Evolutionary conservation across 64 coral and sea anemone genomes (phyloP), one percentile per base, ranked within the genome.

Genomic region (Montipora efflorescens): DNA sequence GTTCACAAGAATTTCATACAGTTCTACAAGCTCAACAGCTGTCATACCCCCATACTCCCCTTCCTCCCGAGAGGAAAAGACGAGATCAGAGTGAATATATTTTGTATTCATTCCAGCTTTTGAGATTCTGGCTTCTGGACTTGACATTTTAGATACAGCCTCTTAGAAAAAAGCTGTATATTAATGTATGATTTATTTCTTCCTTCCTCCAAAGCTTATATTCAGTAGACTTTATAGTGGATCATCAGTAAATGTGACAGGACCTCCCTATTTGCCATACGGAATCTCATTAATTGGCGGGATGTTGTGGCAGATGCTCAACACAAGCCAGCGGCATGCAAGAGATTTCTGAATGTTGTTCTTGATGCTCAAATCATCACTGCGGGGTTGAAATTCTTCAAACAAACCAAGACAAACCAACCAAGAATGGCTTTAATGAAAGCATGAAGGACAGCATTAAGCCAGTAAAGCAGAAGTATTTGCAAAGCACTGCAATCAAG

Each of bases 181-280:
- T 57, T 57, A 57, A 57, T 57, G 53, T 11, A 57, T 57, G 53
- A 57, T 6, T 4, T 57, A 57, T 57, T 57, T 70, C 67, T 25
- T 59, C 19, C 58, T n/a, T 82, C 15, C 25, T 83, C 21, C 58
- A 25, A 18, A 83, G 80, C 7, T 83, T 20, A 61, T 83, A 48
- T 83, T 83, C 59, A 19, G 25, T 22, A 14, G 80, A 48, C 66
- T 61, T 18, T 62, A 83, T 20, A 83, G 80, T 62, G 53, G 80
- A n/a, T 83, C 51, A 59, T 64, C 80, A 58, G 80, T 57, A 23
- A 23, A 36, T 83, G 52, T 83, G 55, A 83, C 80, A 83, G 43
- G 14, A 83, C 80, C 16, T 87, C 46, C 5, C 61, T 79, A 5
- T 79, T 79, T 79, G 77, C 77, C 7, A 7, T 79, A 6, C 36